A percentile compares a stretch with the other conserved stretches of the same genome.
Evolutionary conservation across 1,140 invertebrate genomes (phyloP).

Genomic region (Megalopta genalis): DNA sequence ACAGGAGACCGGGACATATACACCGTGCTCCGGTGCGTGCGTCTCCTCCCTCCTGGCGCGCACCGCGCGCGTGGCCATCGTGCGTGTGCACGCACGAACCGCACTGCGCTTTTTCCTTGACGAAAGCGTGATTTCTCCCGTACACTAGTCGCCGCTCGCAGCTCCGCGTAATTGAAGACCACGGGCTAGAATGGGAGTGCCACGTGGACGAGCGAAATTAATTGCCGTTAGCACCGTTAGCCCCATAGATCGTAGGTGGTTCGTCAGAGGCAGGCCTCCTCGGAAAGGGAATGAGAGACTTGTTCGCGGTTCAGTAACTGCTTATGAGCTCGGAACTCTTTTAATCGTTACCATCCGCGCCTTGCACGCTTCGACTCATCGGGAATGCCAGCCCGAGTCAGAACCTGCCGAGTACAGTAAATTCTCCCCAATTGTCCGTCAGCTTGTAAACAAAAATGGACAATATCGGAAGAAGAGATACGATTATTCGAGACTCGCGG

Average conservation of each 20-base stretch:
- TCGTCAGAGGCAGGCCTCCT: slow-evolving; percentile 40
- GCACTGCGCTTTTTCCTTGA: slow-evolving; percentile 1
- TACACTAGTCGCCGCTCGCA: slow-evolving; percentile 29
- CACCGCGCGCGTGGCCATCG: not conserved
- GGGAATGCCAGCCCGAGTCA: not conserved
- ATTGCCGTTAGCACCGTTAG: slow-evolving; percentile 65
- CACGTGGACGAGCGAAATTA: slow-evolving; percentile 69
- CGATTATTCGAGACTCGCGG: not conserved
- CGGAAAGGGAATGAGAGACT: slow-evolving; percentile 41
- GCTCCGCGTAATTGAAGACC: slow-evolving; percentile 67
- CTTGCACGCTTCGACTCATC: not conserved
- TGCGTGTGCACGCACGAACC: slow-evolving; percentile 9
- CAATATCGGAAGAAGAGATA: too few species aligned
- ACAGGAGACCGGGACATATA: slow-evolving; percentile 46
- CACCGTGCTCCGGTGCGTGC: not conserved
- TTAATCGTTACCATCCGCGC: not conserved
- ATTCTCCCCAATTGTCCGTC: too few species aligned
- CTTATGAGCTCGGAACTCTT: not conserved
- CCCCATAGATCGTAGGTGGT: slow-evolving; percentile 54
- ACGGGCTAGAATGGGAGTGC: slow-evolving; percentile 68
- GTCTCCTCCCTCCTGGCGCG: not conserved
- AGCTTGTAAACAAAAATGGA: too few species aligned
- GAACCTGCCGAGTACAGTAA: too few species aligned
- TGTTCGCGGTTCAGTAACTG: slow-evolving; percentile 21
- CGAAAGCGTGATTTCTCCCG: slow-evolving; percentile 22